These are phyloP conservation scores for Lacerta bilineata DNA, from an alignment of 2,797 vertebrate genomes.

Conservation along the genomic window DNA sequence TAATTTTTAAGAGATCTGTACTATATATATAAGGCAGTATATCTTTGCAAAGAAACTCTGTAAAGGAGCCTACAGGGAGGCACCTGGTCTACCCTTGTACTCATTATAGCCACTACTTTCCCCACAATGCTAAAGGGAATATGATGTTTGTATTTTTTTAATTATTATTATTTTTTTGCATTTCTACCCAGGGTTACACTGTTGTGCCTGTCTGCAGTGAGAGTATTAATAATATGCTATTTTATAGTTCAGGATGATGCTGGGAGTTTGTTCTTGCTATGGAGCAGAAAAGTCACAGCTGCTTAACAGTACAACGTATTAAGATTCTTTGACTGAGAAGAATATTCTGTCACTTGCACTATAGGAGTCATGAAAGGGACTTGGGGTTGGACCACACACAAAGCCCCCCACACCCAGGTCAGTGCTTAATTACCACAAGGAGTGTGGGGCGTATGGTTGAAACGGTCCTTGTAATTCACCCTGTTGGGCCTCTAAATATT, in stretches of 20 bases:
- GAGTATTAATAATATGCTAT: constrained; percentile 74
- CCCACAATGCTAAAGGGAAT: constrained; percentile 78
- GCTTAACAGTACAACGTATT: constrained; percentile 50
- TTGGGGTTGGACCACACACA: constrained; percentile 53
- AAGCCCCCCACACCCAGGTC: constrained; percentile 37
- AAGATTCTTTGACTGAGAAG: constrained; percentile 59
- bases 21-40: constrained; percentile 85
- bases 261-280: constrained; percentile 70
- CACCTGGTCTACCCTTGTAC: constrained; percentile 71
- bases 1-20: constrained; percentile 86
- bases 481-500: constrained; percentile 72
- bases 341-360: constrained; percentile 80
- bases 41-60: constrained; percentile 81
- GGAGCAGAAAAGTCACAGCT: constrained; percentile 70
- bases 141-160: constrained; percentile 66
- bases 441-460: constrained; percentile 34
- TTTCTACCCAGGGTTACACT: constrained; percentile 89
- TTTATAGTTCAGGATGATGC: constrained; percentile 70
- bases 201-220: constrained; percentile 89
- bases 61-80: constrained; percentile 80
- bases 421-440: constrained; percentile 57
- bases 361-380: constrained; percentile 78
- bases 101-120: constrained; percentile 76
- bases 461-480: constrained; percentile 60
- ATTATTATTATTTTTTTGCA: constrained; percentile 78